Conservation (phyloP, 2,888 invertebrate species). For the Seira musarum region DNA sequence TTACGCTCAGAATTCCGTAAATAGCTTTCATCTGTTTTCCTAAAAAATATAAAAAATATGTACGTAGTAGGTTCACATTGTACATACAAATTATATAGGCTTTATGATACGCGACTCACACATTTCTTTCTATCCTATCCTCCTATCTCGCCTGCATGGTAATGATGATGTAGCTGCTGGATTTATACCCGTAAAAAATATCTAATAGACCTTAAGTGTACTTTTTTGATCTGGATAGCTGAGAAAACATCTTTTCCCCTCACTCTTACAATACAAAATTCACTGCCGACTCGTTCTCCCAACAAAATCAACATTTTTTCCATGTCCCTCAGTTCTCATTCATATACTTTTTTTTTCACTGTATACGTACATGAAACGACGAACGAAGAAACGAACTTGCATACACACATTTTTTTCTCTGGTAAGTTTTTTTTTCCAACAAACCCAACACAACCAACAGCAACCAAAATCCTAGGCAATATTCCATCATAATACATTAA, state of each 20-base stretch:
- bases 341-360: neutral
- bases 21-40: neutral
- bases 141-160: no score
- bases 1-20: neutral
- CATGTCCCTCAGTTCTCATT: neutral
- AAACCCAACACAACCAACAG: no score
- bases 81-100: no score
- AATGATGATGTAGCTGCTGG: no score
- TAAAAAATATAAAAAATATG: no score
- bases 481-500: neutral
- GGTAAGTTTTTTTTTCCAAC: neutral
- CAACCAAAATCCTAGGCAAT: neutral
- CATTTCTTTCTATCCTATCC: no score
- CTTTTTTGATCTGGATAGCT: no score
- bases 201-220: neutral
- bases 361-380: neutral
- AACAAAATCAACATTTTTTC: neutral
- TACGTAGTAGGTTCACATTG: no score
- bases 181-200: neutral
- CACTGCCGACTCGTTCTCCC: neutral
- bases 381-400: neutral
- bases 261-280: neutral
- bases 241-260: neutral
- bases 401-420: neutral
- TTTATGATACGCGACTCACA: no score